Conservation (phyloP, 1,140 invertebrate species). For the Penaeus chinensis region DNA sequence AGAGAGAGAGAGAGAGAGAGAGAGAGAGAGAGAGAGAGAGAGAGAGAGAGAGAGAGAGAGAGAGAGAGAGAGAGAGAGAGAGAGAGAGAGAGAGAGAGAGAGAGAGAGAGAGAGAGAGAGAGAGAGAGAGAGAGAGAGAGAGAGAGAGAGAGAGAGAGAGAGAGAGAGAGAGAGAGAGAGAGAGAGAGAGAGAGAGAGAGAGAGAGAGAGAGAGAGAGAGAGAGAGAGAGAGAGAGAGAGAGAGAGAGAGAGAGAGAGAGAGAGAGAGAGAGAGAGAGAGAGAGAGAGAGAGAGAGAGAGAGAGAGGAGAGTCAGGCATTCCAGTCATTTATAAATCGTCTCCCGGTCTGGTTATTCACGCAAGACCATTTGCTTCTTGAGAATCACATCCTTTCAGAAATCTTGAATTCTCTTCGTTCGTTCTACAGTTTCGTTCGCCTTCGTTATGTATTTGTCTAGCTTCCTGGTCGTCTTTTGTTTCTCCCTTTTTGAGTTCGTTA, state of each 20-base stretch:
- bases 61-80: too few species aligned
- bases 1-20: too few species aligned
- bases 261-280: not conserved
- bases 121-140: not conserved
- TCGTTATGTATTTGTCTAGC: not conserved
- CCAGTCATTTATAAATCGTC: too few species aligned
- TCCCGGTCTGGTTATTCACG: too few species aligned
- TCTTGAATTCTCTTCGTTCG: too few species aligned
- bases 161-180: constrained; percentile 21
- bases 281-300: not conserved
- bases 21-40: too few species aligned
- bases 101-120: constrained; percentile 5
- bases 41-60: too few species aligned
- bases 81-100: too few species aligned
- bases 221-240: not conserved
- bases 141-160: not conserved
- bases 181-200: not conserved
- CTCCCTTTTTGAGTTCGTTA: not conserved
- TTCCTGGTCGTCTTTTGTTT: not conserved
- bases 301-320: too few species aligned
- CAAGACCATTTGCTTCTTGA: too few species aligned
- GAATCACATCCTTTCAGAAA: too few species aligned
- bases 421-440: not conserved
- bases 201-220: not conserved
- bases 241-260: not conserved